Conservation (phyloP, 2,797 vertebrate species). For the Lateolabrax maculatus region DNA sequence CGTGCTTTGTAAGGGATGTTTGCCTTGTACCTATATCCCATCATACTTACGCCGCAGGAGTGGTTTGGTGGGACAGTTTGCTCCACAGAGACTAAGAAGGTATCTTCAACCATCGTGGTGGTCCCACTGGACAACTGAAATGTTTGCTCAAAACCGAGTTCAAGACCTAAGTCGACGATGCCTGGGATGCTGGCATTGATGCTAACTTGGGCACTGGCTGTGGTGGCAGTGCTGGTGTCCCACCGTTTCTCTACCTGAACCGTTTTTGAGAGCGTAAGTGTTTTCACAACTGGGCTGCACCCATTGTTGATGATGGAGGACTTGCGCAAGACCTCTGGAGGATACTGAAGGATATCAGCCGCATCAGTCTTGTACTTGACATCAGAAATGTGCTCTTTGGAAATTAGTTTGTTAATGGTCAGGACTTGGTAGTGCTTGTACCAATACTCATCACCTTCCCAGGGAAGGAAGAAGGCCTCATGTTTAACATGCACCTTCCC, state of each 20-base stretch:
- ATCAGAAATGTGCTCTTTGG: conserved; percentile 50
- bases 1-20: conserved; percentile 68
- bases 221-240: conserved; percentile 58
- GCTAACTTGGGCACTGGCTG: conserved; percentile 23
- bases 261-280: conserved; percentile 54
- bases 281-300: conserved; percentile 39
- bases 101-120: conserved; percentile 48
- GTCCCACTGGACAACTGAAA: conserved; percentile 47
- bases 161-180: conserved; percentile 6
- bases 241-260: conserved; percentile 53
- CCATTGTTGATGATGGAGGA: conserved; percentile 54
- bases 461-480: conserved; percentile 71
- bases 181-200: conserved; percentile 55
- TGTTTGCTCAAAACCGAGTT: conserved; percentile 31
- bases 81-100: conserved; percentile 51
- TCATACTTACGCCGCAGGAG: conserved; percentile 61
- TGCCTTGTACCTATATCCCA: conserved; percentile 57
- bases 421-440: conserved; percentile 74
- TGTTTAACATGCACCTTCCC: conserved; percentile 68
- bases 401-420: conserved; percentile 51
- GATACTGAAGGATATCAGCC: conserved; percentile 32
- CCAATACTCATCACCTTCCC: conserved; percentile 59
- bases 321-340: conserved; percentile 57
- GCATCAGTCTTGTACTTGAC: conserved; percentile 60
- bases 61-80: conserved; percentile 62